Evolutionary conservation across 2,888 invertebrate species (phyloP), one percentile per base, ranked within the genome.

Genomic region (Lasioglossum villosulum): DNA sequence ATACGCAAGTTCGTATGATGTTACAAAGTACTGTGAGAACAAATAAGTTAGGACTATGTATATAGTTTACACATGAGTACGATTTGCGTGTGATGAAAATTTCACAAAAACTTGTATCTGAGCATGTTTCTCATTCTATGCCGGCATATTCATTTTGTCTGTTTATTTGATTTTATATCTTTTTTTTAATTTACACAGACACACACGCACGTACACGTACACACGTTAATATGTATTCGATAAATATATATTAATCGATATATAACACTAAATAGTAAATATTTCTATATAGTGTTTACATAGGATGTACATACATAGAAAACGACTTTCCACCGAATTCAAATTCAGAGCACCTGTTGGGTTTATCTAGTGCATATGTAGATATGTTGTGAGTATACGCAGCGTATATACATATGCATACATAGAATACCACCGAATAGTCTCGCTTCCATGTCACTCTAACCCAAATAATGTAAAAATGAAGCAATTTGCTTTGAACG

Each of bases 111-210:
- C 91, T 89, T 93, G 90, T 92, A 91, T 91, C 83, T 91, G 86
- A 92, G 95, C 95, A 95, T 94, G 94, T 78, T 88, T 88, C 83
- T 91, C 91, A 90, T 93, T 90, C 93, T 93, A 94, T 95, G 95
- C 95, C 94, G 94, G 95, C 95, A 95, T 95, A 95, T 95, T 95
- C 92, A 88, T 84, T 80, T 89, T 78, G 86, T 59, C 66, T 66
- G 48, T 30, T 71, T 59, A 56, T 45, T 48, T 63, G 52, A 59
- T 66, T 48, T 78, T 74, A 16, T 71, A 19, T 71, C 6, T 66
- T 30, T 27, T 39, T 78, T 48, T 72, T n/a, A n/a, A 59, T 23
- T n/a, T 63, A 79, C 37, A 52, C 39, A 42, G 8, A 78, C 8
- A 56, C 30, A 8, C 23, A 4, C 34, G 19, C 3, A 37, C 10